Evolutionary conservation across 2,113 vertebrate species (phyloP).

Genomic region (Serilophus lunatus): DNA sequence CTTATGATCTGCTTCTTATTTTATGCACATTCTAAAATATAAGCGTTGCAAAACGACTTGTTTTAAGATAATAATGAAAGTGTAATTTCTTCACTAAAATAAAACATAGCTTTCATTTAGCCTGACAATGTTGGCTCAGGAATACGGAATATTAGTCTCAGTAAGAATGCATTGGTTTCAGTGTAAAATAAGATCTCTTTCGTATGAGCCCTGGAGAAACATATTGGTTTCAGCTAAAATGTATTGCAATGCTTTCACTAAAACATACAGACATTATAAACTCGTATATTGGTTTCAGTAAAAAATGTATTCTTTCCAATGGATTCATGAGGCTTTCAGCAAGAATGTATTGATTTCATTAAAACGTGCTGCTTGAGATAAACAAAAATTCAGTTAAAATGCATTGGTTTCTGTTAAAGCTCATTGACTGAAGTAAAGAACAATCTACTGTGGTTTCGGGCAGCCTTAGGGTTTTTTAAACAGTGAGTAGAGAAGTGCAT

Average conservation of each 20-base stretch:
- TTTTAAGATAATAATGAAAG: slow-evolving; percentile 38
- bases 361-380: slow-evolving; percentile 79
- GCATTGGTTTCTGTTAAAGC: slow-evolving; percentile 78
- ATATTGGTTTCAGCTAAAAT: slow-evolving; percentile 73
- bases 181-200: slow-evolving; percentile 59
- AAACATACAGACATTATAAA: slow-evolving; percentile 76
- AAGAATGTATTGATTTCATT: slow-evolving; percentile 82
- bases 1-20: slow-evolving; percentile 15
- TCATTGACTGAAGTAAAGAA: slow-evolving; percentile 76
- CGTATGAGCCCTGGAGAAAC: slow-evolving; percentile 64
- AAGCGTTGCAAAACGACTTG: slow-evolving; percentile 28
- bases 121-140: slow-evolving; percentile 12
- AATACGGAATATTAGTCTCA: slow-evolving; percentile 65
- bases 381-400: slow-evolving; percentile 81
- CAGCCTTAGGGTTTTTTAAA: slow-evolving; percentile 68
- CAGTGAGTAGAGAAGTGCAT: slow-evolving; percentile 39
- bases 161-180: slow-evolving; percentile 63
- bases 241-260: slow-evolving; percentile 67
- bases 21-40: slow-evolving; percentile 36
- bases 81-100: slow-evolving; percentile 55
- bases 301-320: slow-evolving; percentile 72
- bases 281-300: slow-evolving; percentile 70
- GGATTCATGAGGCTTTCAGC: slow-evolving; percentile 76
- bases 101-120: slow-evolving; percentile 62
- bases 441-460: slow-evolving; percentile 50